Conservation (phyloP, 2,888 invertebrate species). For the Ligdia adustata region DNA sequence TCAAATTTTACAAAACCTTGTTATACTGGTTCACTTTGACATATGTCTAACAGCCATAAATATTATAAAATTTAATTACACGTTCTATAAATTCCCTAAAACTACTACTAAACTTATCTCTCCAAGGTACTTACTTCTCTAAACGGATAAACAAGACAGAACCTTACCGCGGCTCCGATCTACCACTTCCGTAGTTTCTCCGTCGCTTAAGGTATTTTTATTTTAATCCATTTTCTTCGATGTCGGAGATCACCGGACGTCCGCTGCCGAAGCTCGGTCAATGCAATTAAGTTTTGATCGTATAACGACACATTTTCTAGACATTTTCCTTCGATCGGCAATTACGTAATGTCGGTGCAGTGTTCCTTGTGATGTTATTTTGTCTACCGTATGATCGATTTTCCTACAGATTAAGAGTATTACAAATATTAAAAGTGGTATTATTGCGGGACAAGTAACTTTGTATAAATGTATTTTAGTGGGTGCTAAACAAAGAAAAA, state of each 20-base stretch:
- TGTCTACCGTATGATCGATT: too few species aligned
- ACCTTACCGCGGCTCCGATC: constrained; percentile 15
- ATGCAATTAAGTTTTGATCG: constrained; percentile 80
- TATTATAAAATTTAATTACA: too few species aligned
- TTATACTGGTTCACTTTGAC: too few species aligned
- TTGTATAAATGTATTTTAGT: too few species aligned
- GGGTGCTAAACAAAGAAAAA: too few species aligned
- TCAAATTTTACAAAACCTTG: too few species aligned
- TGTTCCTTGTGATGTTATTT: constrained; percentile 25
- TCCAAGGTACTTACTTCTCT: constrained; percentile 21
- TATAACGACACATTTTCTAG: constrained; percentile 72
- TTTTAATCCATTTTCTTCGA: constrained; percentile 75
- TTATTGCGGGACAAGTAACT: too few species aligned
- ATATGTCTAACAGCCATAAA: too few species aligned
- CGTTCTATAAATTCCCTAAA: too few species aligned
- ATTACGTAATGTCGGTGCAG: constrained; percentile 26
- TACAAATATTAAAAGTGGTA: too few species aligned
- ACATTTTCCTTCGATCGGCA: constrained; percentile 47
- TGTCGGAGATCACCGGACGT: constrained; percentile 70
- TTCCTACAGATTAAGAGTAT: too few species aligned
- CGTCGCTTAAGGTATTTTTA: constrained; percentile 59
- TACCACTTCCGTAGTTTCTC: constrained; percentile 32
- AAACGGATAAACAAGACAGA: constrained; percentile 26
- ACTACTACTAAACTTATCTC: too few species aligned
- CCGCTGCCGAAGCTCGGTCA: constrained; percentile 68